Conservation (phyloP, 2,113 vertebrate species). For the Gobius niger region DNA sequence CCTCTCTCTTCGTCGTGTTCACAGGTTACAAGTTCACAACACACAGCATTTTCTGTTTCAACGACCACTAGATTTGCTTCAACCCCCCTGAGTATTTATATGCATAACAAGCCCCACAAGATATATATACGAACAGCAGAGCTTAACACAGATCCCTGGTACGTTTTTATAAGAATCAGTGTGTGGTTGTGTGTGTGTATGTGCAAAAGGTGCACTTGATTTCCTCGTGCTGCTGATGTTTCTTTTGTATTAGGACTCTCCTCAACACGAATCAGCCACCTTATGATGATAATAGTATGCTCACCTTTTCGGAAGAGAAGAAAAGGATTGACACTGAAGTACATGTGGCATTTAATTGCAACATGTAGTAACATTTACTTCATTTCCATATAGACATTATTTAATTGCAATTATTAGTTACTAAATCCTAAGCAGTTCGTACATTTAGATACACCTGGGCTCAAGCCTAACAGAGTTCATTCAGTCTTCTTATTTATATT, state of each 20-base stretch:
- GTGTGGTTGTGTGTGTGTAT: slow-evolving; percentile 9
- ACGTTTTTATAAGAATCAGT: slow-evolving; percentile 23
- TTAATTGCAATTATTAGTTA: too few species aligned
- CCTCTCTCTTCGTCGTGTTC: slow-evolving; percentile 59
- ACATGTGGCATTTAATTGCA: too few species aligned
- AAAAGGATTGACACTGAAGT: not conserved
- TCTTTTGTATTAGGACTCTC: not conserved
- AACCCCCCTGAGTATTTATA: slow-evolving; percentile 77
- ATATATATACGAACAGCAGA: slow-evolving; percentile 56
- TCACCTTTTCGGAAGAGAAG: not conserved
- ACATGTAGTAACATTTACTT: too few species aligned
- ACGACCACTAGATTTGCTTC: slow-evolving; percentile 66
- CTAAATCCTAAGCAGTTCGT: too few species aligned
- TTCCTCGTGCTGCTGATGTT: not conserved
- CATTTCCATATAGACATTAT: too few species aligned
- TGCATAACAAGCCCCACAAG: slow-evolving; percentile 73
- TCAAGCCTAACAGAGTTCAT: too few species aligned
- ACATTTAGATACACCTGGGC: too few species aligned
- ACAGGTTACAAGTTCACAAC: slow-evolving; percentile 74
- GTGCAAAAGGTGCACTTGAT: slow-evolving; percentile 1
- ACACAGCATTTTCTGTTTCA: slow-evolving; percentile 57
- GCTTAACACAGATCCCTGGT: slow-evolving; percentile 66
- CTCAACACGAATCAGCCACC: not conserved
- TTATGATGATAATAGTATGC: not conserved
- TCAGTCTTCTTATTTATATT: too few species aligned